These are phyloP conservation scores for Brachystomella parvula DNA, from an alignment of 1,140 invertebrate genomes.

Conservation along the genomic window DNA sequence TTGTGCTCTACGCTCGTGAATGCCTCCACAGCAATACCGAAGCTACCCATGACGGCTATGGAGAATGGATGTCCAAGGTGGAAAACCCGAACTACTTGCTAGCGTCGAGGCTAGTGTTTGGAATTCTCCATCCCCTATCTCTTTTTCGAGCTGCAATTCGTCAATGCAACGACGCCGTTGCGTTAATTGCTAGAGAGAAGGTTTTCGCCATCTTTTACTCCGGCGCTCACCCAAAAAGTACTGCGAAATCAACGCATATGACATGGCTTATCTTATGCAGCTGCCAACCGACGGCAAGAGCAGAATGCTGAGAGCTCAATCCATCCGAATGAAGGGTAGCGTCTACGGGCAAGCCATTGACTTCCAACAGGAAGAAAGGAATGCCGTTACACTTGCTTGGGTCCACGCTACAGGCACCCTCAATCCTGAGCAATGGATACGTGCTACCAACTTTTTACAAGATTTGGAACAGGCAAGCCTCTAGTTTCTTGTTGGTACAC, in stretches of 20 bases:
- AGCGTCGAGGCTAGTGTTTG: not conserved
- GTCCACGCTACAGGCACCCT: not conserved
- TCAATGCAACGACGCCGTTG: slow-evolving; percentile 2
- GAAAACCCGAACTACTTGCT: not conserved
- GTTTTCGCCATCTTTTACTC: not conserved
- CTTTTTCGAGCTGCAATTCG: slow-evolving; percentile 5
- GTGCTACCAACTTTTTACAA: not conserved
- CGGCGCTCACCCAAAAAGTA: not conserved
- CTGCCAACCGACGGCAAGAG: not conserved
- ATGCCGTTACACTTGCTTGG: not conserved
- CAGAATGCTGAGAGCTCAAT: not conserved
- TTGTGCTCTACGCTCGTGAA: not conserved
- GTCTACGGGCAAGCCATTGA: not conserved
- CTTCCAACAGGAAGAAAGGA: slow-evolving; percentile 3
- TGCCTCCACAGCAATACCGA: not conserved
- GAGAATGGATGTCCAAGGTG: not conserved
- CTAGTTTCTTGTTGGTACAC: not conserved
- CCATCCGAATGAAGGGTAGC: not conserved
- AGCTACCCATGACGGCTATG: not conserved
- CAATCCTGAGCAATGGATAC: not conserved
- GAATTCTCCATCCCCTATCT: slow-evolving; percentile 1
- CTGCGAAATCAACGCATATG: not conserved
- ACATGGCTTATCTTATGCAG: not conserved
- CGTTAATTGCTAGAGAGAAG: not conserved
- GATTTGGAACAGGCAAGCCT: not conserved